Conservation (phyloP, 2,113 vertebrate genomes). For the Oncorhynchus masou region DNA sequence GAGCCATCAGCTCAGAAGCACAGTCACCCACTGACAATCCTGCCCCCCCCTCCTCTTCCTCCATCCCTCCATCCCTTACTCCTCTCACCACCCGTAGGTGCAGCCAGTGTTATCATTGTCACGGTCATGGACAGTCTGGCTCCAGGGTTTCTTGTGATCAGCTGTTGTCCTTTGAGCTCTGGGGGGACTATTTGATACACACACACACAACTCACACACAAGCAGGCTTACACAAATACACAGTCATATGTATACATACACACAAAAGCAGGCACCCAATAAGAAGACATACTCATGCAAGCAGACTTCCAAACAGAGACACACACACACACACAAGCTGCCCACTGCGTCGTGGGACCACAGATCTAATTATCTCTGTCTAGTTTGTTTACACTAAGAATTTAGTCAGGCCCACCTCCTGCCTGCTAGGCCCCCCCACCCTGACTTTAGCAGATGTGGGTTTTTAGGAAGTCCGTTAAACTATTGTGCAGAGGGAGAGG, state of each 20-base stretch:
- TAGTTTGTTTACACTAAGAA: slow-evolving; percentile 50
- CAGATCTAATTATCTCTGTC: slow-evolving; percentile 57
- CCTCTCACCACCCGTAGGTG: not conserved
- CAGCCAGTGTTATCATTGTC: not conserved
- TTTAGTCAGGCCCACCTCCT: slow-evolving; percentile 40
- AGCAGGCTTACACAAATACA: not conserved
- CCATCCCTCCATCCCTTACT: not conserved
- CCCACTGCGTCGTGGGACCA: slow-evolving; percentile 26
- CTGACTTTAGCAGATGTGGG: slow-evolving; percentile 3
- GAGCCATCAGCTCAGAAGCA: slow-evolving; percentile 41
- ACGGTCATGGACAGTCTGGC: slow-evolving; percentile 37
- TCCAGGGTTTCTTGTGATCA: slow-evolving; percentile 15
- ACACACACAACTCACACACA: not conserved
- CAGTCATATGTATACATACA: not conserved
- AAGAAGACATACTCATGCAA: no score
- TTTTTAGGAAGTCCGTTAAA: not conserved
- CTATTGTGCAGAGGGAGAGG: not conserved
- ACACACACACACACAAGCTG: slow-evolving; percentile 21
- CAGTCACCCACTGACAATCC: slow-evolving; percentile 46
- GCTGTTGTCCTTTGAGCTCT: not conserved
- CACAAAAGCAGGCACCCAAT: not conserved
- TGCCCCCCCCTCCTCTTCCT: not conserved
- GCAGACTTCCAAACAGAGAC: not conserved
- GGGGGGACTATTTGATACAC: not conserved
- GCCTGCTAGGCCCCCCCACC: not conserved